Base-by-base conservation (phyloP, 2,113 vertebrate genomes). In the Alethe diademata region DNA sequence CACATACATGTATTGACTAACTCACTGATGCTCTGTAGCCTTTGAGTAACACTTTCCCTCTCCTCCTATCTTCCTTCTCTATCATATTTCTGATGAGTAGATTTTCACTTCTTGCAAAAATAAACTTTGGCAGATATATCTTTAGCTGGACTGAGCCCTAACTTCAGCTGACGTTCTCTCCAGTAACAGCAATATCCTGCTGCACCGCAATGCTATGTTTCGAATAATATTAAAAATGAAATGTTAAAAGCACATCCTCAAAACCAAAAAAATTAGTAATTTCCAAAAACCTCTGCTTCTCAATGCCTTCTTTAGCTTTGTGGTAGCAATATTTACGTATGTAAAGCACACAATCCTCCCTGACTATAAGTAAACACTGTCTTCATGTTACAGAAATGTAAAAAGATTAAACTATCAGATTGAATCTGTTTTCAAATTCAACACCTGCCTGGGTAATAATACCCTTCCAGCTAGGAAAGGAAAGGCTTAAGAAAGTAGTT, bases 1-100 rank as follows among this genome's bases (percentile, higher is more conserved):
- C 5, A 57, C 7, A 75, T 8, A 18, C 1, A 65, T 0, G 0
- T 60, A 28, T 10, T 56, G 28, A 73, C 36, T 35, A 61, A 57
- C 10, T 28, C 36, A 24, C 7, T 17, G 12, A 74, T 47, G 29
- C 12, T 53, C 45, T 20, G 20, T 24, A 64, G 16, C 43, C 60
- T 38, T 36, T 25, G 6, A 70, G 33, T 12, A 58, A 2, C 3
- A 56, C 8, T 25, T 58, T 51, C 8, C 11, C 15, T 53, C 29
- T 64, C 42, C 22, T 47, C 31, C 35, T 26, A 26, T 29, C 35
- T 50, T 73, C 26, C 29, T 69, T 47, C 43, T 45, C 25, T 40
- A 42, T 16, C 8, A 4, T 57, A 40, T 40, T 85, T 53, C 18
- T 45, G 17, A 64, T 11, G 3, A 38, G 16, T 22, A 58, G 4